Evolutionary conservation across 2,797 vertebrate species (phyloP).

Genomic region (Myripristis jacobus): DNA sequence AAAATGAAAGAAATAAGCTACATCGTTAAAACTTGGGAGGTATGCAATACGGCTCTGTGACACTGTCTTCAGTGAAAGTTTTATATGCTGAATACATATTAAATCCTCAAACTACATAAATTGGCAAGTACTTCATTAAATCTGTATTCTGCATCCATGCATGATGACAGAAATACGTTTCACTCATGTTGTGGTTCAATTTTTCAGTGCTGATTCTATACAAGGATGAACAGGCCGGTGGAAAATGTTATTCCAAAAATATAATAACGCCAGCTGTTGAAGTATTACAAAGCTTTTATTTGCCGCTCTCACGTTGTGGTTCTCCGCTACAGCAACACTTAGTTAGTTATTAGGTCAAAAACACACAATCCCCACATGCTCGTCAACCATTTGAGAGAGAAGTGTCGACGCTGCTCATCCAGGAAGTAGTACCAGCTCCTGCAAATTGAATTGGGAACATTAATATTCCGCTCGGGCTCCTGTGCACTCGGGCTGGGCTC

Average conservation of each 20-base stretch:
- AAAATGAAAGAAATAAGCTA: too few relatives aligned
- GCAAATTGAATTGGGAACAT: constrained; percentile 81
- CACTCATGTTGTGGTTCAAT: background rate
- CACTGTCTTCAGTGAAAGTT: background rate
- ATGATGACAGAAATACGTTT: background rate
- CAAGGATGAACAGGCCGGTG: background rate
- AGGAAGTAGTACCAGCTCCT: constrained; percentile 71
- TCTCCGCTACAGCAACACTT: constrained; percentile 5
- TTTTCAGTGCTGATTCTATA: background rate
- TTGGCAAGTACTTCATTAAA: background rate
- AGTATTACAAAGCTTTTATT: constrained; percentile 43
- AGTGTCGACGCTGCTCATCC: constrained; percentile 78
- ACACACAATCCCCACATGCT: constrained; percentile 53
- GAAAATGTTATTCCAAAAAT: background rate
- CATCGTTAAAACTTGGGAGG: too few relatives aligned
- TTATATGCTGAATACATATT: background rate
- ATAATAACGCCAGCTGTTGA: constrained; percentile 5
- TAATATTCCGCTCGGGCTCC: constrained; percentile 76
- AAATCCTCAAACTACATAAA: background rate
- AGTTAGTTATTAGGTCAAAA: constrained; percentile 63
- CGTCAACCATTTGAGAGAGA: constrained; percentile 71
- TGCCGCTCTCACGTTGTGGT: constrained; percentile 4
- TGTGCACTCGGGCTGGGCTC: constrained; percentile 59
- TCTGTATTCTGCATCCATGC: background rate
- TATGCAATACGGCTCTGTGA: too few relatives aligned